Base-by-base conservation (phyloP, 2,113 vertebrate species). In the Hystrix cristata region DNA sequence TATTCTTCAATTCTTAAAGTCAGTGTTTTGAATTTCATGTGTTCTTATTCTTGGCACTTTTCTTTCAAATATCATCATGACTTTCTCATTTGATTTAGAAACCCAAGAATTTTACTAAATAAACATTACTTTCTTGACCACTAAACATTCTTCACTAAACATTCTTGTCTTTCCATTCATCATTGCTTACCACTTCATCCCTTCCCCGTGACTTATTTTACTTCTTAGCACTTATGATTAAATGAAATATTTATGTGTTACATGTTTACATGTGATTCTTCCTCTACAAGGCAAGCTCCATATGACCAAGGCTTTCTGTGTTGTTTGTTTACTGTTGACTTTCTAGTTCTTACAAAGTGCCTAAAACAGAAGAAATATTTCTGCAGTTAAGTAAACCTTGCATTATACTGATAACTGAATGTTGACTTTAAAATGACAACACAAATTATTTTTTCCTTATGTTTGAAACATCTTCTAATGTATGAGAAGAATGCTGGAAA, bases 171-270 rank as follows among this genome's bases (percentile, higher is more conserved):
- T 81, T 48, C 59, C 15, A 51, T 21, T 60, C 3, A 76, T 79
- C 38, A 53, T 34, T 69, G 7, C 5, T 91, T 23, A 21, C 21
- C 2, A 25, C 5, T 80, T n/a, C 6, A 27, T 84, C n/a, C 0
- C 18, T 83, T 93, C 65, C 43, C 53, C 13, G 55, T 7, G 21
- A 57, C 57, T 95, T 53, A 76, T 10, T 95, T 94, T 94, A 38
- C n/a, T 86, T 82, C 72, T 86, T 93, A 97, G 38, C 51, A 87
- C 46, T 76, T 87, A 79, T 14, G 3, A 87, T 23, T 62, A 95
- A 93, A 78, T 71, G 1, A 81, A 82, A 55, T 57, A 46, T 65
- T 3, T 94, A 31, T 78, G 7, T 29, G 14, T 74, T 85, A 27
- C 34, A 64, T 87, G 8, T 79, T 93, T 84, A 88, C 64, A 81